Conservation (phyloP, 2,888 invertebrate species). For the Teleogryllus oceanicus region DNA sequence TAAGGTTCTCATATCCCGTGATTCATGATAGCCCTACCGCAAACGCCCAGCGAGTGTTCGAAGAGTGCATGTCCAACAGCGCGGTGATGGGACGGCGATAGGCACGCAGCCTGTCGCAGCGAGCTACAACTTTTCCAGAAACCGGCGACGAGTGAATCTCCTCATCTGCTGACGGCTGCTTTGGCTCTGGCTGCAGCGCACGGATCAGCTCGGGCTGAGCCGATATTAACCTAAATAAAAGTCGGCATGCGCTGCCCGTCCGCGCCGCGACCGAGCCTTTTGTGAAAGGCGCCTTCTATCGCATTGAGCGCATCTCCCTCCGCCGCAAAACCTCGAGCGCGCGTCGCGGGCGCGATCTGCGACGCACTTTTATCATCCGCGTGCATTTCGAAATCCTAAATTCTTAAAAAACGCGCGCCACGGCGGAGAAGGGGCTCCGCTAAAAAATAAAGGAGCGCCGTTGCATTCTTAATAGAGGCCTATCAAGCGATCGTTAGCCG, state of each 20-base stretch:
- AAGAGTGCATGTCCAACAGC: no score
- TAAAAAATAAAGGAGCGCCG: background rate
- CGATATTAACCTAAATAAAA: background rate
- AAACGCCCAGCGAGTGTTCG: no score
- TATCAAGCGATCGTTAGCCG: constrained; percentile 7
- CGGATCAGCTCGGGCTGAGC: background rate
- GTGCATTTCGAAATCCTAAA: background rate
- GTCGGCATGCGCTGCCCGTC: background rate
- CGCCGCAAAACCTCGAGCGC: background rate
- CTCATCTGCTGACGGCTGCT: background rate
- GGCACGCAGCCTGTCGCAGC: no score
- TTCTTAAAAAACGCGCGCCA: background rate
- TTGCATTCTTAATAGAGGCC: background rate
- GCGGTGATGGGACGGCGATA: no score
- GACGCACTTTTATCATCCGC: background rate
- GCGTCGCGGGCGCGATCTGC: background rate
- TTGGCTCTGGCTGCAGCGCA: background rate
- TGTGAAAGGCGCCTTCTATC: background rate
- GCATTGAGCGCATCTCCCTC: background rate
- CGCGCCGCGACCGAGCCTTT: background rate
- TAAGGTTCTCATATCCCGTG: no score
- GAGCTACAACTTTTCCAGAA: background rate
- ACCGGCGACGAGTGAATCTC: background rate
- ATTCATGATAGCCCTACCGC: no score
- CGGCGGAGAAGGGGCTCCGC: background rate